phyloP scores from a whole-genome alignment of 2,797 vertebrate species.

The Odontamblyopus rebecca region DNA sequence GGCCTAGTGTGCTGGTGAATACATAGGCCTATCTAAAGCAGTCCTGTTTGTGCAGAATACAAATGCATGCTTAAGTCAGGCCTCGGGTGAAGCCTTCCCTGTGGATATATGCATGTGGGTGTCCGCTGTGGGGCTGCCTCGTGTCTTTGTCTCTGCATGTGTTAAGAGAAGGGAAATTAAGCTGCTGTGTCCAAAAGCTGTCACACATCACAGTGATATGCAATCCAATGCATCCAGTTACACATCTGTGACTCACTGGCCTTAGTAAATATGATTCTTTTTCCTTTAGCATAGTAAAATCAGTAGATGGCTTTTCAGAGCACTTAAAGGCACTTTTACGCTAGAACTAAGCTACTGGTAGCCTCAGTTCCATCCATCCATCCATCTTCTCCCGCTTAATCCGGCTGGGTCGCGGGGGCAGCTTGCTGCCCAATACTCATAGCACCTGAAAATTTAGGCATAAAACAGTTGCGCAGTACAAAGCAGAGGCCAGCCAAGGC shows the following conservation, averaged over 20 bases:
- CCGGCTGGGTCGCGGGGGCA: no score
- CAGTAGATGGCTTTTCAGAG: constrained; percentile 23
- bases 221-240: constrained; percentile 32
- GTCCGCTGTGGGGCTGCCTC: constrained; percentile 20
- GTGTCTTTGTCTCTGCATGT: constrained; percentile 31
- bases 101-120: constrained; percentile 12
- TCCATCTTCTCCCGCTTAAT: no score
- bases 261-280: constrained; percentile 16
- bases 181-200: constrained; percentile 36
- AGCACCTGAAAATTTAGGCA: no score
- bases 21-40: constrained; percentile 4
- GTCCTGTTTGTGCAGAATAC: constrained; percentile 2
- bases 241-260: constrained; percentile 18
- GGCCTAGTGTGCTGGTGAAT: neutral
- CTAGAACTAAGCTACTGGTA: constrained; percentile 22
- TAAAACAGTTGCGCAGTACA: constrained; percentile 27
- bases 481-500: constrained; percentile 25
- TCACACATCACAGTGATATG: constrained; percentile 33
- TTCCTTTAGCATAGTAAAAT: constrained; percentile 14
- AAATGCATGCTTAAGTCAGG: constrained; percentile 17
- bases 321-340: constrained; percentile 1
- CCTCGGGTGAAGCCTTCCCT: neutral
- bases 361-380: constrained; percentile 26
- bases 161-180: constrained; percentile 35
- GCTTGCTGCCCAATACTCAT: no score